Conservation (phyloP, 2,888 invertebrate genomes). For the Phrixothrix hirtus region DNA sequence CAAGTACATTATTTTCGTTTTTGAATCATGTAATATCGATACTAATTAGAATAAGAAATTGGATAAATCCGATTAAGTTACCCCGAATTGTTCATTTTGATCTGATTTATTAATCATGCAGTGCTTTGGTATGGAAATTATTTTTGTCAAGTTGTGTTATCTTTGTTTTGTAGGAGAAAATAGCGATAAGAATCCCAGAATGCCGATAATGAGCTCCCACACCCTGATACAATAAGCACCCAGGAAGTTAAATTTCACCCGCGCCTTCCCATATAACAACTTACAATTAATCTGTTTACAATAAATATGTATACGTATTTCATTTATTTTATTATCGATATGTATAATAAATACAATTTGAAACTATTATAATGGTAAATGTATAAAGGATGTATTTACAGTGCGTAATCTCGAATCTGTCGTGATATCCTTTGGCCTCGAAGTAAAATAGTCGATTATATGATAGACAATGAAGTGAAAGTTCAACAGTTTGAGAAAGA, state of each 20-base stretch:
- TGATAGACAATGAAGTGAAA: conserved; percentile 39
- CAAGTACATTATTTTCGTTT: background rate
- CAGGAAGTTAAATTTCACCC: conserved; percentile 31
- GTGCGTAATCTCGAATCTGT: conserved; percentile 37
- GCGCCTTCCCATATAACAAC: conserved; percentile 22
- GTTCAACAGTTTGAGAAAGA: conserved; percentile 27
- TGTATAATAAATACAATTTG: background rate
- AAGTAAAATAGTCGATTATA: conserved; percentile 31
- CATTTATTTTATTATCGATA: background rate
- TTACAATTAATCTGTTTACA: conserved; percentile 12
- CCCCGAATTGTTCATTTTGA: too few relatives aligned
- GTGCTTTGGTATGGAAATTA: background rate
- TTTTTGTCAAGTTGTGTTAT: conserved; percentile 1
- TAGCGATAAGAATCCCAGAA: conserved; percentile 9
- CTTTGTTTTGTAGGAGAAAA: conserved; percentile 8
- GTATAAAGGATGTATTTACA: conserved; percentile 31
- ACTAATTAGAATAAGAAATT: too few relatives aligned
- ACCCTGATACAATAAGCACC: conserved; percentile 29
- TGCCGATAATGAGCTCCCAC: conserved; percentile 24
- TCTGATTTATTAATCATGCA: too few relatives aligned
- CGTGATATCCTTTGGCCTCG: conserved; percentile 40
- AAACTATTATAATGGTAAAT: conserved; percentile 14
- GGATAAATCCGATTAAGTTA: too few relatives aligned
- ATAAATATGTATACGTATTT: conserved; percentile 17
- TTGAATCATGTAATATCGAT: background rate